Percentiles rank a stretch among this genome's conserved stretches.
Evolutionary conservation across 2,113 vertebrate species (phyloP).

Genomic region (Pterocles gutturalis): DNA sequence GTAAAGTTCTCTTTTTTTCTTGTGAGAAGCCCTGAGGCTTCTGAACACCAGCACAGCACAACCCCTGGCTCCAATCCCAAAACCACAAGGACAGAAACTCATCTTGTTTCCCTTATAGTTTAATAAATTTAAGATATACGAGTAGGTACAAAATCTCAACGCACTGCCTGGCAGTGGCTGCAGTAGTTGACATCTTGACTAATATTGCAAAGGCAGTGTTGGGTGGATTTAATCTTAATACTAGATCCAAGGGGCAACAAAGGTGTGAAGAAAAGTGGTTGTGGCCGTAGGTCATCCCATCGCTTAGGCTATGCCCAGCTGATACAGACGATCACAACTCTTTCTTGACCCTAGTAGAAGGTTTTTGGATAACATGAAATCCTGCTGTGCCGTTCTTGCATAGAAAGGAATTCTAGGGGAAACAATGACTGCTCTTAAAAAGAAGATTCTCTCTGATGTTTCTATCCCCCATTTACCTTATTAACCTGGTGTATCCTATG

Average conservation of each 20-base stretch:
- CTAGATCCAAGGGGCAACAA: background rate
- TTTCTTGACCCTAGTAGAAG: background rate
- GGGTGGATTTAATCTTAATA: constrained; percentile 29
- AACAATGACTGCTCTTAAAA: background rate
- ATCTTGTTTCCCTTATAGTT: background rate
- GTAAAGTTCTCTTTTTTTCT: background rate
- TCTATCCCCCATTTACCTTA: background rate
- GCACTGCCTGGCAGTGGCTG: background rate
- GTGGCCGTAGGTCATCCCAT: constrained; percentile 9
- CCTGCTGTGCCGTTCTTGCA: background rate
- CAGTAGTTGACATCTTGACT: constrained; percentile 6
- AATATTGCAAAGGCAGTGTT: background rate
- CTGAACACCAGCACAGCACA: background rate
- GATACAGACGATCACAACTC: background rate
- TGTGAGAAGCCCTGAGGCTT: background rate
- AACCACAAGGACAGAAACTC: background rate
- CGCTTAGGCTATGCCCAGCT: background rate
- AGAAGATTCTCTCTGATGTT: background rate
- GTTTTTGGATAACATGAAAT: constrained; percentile 14
- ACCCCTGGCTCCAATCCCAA: background rate
- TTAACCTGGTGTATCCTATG: background rate
- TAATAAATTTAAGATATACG: background rate
- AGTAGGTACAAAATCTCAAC: background rate
- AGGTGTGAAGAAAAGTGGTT: background rate
- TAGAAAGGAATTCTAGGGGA: background rate